phyloP scores from a whole-genome alignment of 92 coral and sea anemone genomes.

The Bergia puertoricense region DNA sequence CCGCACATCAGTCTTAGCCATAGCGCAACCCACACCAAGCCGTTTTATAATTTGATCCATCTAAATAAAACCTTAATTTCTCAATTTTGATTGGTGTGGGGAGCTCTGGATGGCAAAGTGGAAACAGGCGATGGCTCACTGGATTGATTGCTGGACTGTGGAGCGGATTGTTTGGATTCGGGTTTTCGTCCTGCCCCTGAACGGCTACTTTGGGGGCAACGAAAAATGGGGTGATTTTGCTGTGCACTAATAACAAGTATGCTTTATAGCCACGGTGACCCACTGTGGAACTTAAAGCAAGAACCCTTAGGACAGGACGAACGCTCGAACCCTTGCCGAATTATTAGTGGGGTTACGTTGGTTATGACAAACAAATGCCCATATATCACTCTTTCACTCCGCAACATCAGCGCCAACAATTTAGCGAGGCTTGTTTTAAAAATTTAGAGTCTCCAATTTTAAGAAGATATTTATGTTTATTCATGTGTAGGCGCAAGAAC shows the following conservation, averaged over 20 bases:
- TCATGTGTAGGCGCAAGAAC: too few relatives aligned
- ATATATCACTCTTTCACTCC: too few relatives aligned
- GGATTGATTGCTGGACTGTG: neutral
- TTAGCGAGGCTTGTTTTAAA: too few relatives aligned
- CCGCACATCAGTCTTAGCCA: constrained; percentile 53
- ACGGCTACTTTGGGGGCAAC: neutral
- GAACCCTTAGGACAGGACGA: neutral
- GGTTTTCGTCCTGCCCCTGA: neutral
- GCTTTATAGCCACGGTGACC: neutral
- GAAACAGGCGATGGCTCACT: neutral
- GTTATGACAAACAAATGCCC: too few relatives aligned
- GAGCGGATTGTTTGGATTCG: neutral
- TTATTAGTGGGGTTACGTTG: too few relatives aligned
- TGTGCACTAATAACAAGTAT: neutral
- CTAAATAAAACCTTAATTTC: too few relatives aligned
- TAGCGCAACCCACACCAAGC: constrained; percentile 41
- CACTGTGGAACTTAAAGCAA: neutral
- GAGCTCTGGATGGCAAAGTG: neutral
- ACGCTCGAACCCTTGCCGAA: neutral
- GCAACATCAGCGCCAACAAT: too few relatives aligned
- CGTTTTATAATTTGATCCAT: constrained; percentile 3
- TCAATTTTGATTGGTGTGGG: neutral
- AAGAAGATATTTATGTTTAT: too few relatives aligned
- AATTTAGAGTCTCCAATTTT: too few relatives aligned
- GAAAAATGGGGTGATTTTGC: neutral